Base-by-base conservation (phyloP, 1,140 invertebrate genomes). In the Medauroidea extradentata region DNA sequence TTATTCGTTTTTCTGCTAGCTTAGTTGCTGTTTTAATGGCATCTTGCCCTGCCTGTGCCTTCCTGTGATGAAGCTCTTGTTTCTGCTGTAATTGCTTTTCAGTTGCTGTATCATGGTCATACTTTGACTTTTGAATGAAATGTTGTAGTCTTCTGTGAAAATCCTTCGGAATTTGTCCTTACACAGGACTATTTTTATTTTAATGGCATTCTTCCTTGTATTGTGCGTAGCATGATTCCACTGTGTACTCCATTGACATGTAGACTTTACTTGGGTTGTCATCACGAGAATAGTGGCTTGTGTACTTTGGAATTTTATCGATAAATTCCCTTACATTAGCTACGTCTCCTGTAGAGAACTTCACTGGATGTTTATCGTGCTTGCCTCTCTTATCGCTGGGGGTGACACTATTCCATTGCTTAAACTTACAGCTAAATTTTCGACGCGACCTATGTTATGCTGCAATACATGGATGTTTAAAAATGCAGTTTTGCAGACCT, bases 211-310 rank as follows among this genome's bases (percentile, higher is more conserved):
- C 9, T 18, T 42, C 42, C 34, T 42, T 41, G 38, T 42, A 55
- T 23, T 55, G 5, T 18, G 23, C 18, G 42, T 42, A 55, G 19
- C 53, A 55, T 13, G 34, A 42, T 52, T 27, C 46, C 13, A 24
- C n/a, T 53, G 55, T 27, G 42, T 57, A 51, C 19, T 57, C 55
- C 55, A 51, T 51, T 53, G 21, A 51, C 55, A 57, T 57, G 44
- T n/a, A 57, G 21, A 27, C 11, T 21, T 38, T 57, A 23, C 50
- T 23, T 51, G 44, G 43, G 19, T 14, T 51, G 21, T 48, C 24
- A 9, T 42, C 19, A 34, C 34, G 18, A 5, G 29, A 21, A 27
- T 55, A 55, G 19, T 42, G 53, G 19, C 53, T 55, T 13, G 29
- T 42, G 38, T 55, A 55, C 27, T 19, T 42, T 19, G 53, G 53